Conservation (phyloP, 1,140 invertebrate species). For the Drosophila navojoa region DNA sequence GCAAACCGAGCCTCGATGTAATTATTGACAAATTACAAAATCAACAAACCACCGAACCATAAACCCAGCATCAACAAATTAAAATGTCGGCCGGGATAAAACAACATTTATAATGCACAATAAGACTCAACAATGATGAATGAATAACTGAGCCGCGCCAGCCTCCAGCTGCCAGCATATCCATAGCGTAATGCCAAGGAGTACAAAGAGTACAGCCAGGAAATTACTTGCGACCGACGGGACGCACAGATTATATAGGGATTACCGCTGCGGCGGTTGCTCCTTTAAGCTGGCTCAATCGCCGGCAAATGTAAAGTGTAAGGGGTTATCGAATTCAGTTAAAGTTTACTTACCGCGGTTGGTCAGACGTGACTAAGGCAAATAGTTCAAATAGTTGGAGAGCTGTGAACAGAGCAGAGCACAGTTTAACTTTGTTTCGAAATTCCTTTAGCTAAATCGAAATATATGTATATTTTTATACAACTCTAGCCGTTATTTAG, state of each 20-base stretch:
- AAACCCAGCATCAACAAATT: slow-evolving; percentile 69
- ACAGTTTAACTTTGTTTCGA: too few species aligned
- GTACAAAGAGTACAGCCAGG: slow-evolving; percentile 35
- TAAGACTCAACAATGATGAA: slow-evolving; percentile 65
- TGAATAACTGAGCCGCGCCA: slow-evolving; percentile 42
- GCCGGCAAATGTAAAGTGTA: slow-evolving; percentile 3
- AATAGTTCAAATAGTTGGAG: neutral
- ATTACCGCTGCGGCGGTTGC: slow-evolving; percentile 41
- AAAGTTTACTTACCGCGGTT: slow-evolving; percentile 1
- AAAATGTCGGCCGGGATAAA: slow-evolving; percentile 63
- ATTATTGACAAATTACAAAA: slow-evolving; percentile 72
- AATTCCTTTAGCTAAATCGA: too few species aligned
- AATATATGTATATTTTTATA: too few species aligned
- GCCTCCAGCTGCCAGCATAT: slow-evolving; percentile 2
- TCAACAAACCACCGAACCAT: slow-evolving; percentile 64
- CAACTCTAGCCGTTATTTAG: too few species aligned
- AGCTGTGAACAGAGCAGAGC: too few species aligned
- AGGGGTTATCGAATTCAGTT: too few species aligned
- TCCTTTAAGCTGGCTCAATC: slow-evolving; percentile 22
- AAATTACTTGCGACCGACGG: slow-evolving; percentile 33
- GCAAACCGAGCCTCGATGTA: slow-evolving; percentile 52
- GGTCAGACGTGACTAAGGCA: neutral
- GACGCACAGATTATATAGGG: slow-evolving; percentile 42
- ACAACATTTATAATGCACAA: slow-evolving; percentile 66
- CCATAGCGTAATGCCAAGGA: slow-evolving; percentile 15